Evolutionary conservation across 2,888 invertebrate genomes (phyloP).

Genomic region (Tipula unca): DNA sequence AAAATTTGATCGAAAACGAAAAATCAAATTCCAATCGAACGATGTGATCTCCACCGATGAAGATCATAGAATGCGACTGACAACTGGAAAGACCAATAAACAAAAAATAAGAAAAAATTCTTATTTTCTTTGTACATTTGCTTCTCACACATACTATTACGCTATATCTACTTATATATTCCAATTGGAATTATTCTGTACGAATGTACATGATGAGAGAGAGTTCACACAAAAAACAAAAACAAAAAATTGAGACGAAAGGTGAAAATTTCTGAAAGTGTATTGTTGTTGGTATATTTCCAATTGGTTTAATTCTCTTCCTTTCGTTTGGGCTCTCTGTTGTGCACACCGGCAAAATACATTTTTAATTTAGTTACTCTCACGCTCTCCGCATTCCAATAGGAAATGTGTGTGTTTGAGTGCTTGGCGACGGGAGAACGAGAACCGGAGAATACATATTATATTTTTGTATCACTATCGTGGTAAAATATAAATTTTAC

Average conservation of each 20-base stretch:
- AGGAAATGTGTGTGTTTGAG: not conserved
- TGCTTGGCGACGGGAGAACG: not conserved
- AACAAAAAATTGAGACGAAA: not conserved
- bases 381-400: not conserved
- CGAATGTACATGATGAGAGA: not conserved
- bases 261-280: not conserved
- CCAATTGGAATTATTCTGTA: not conserved
- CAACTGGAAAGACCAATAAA: not conserved
- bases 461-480: not conserved
- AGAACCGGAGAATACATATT: not conserved
- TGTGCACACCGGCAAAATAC: not conserved
- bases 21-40: not conserved
- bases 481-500: not conserved
- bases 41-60: not conserved
- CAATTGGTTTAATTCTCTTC: not conserved
- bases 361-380: not conserved
- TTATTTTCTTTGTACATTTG: not conserved
- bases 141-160: not conserved
- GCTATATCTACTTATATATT: not conserved
- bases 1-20: not conserved
- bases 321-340: not conserved
- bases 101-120: not conserved
- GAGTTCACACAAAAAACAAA: not conserved
- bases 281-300: not conserved
- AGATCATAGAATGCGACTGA: not conserved